Evolutionary conservation across 2,888 invertebrate species (phyloP), one percentile per base, ranked within the genome.

Genomic region (Xanthorhoe spadicearia): DNA sequence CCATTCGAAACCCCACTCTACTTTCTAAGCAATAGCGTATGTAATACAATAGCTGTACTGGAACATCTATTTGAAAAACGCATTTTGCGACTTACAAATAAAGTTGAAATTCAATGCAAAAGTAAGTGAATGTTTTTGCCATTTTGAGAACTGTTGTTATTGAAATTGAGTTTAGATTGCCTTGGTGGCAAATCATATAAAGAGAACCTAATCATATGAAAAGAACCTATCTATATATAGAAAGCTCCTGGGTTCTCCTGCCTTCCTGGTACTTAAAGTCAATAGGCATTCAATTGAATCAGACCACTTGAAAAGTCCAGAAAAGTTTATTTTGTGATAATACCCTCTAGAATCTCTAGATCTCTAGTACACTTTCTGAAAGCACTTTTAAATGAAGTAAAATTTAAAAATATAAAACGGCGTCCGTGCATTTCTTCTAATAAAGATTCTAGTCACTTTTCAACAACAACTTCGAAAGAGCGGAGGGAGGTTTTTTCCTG

Each of bases 1-100:
- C 43, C 61, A 38, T 54, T 43, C 54, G 17, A 61, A 50, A 59
- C 58, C 48, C 46, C 23, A 62, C 62, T 60, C n/a, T 65, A 62
- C 19, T 3, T n/a, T 8, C 18, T n/a, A n/a, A 13, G 18, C 15
- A 35, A 52, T 65, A 65, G 49, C n/a, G 52, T 52, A 13, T 38
- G 10, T 48, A 35, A 19, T 56, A 17, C 65, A 35, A 52, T 17
- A 48, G 32, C 3, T 8, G 8, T 46, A 6, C 0, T 1, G 4
- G n/a, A 13, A 18, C 9, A 43, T 58, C 0, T 19, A 10, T 53
- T 53, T 17, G 38, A 58, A 53, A 58, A 35, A 52, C 17, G 46
- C 38, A 52, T 38, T 63, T 48, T 58, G 35, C 8, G 23, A 38
- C 50, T 18, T 54, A 38, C 28, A 23, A 28, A 32, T 32, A 32